Evolutionary conservation across 1,140 invertebrate species (phyloP), one percentile per base, ranked within the genome.

Genomic region (Cryptotermes secundus): DNA sequence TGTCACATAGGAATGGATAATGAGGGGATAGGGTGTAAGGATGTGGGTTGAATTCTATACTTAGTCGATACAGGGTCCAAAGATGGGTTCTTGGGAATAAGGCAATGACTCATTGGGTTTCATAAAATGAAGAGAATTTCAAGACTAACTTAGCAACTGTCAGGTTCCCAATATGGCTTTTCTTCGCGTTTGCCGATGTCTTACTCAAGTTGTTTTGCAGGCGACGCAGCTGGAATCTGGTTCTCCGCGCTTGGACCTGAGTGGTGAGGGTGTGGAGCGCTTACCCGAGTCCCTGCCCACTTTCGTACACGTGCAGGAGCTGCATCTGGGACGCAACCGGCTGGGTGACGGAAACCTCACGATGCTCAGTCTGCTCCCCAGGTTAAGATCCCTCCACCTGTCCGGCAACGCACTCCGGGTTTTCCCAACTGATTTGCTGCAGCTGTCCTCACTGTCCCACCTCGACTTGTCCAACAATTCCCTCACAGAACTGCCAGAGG

Each of bases 391-490:
- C 36, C 88, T 95, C 59, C 92, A 91, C 84, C 88, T 95, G 87
- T 89, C 92, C 35, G 90, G 90, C 45, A 94, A 94, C 86, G 89
- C 90, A 80, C 91, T 95, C 45, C 88, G 89, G 53, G 87, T 88
- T 10, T 88, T 95, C 84, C 94, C 94, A 0, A 87, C 88, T 22
- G 92, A 93, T 86, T 88, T 94, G 53, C 89, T 94, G 86, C 89
- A 91, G 26, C 79, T 84, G 42, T 36, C 31, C 34, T 7, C 16
- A 2, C 88, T 95, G 79, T 92, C 91, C n/a, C 91, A 91, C 72
- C 90, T 95, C 80, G 93, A 95, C 88, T 88, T 95, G n/a, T 93
- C 94, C 49, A 92, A 94, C 87, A 95, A 95, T 87, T 91, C 91
- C 85, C 92, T 95, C 65, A 87, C 90, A 81, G 90, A 91, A 83